Evolutionary conservation across 2,113 vertebrate genomes (phyloP).

Genomic region (Toxostoma redivivum): DNA sequence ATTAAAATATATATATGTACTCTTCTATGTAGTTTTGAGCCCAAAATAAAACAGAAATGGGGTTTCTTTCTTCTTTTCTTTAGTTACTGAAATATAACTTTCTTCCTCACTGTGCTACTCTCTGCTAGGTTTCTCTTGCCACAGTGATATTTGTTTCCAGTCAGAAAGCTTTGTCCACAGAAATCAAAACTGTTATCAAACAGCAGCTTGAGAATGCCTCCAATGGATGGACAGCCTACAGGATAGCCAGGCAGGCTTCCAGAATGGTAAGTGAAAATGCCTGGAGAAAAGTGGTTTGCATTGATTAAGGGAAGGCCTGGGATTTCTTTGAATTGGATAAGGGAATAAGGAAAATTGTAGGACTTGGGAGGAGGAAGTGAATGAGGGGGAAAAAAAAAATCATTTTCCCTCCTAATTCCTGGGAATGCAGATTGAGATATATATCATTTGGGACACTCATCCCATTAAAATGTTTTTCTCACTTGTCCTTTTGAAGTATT

Average conservation of each 20-base stretch:
- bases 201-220: slow-evolving; percentile 92
- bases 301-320: not conserved
- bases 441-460: not conserved
- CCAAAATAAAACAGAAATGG: not conserved
- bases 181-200: slow-evolving; percentile 91
- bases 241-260: slow-evolving; percentile 95
- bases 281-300: not conserved
- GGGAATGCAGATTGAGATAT: not conserved
- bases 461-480: not conserved
- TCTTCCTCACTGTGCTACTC: not conserved
- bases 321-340: not conserved
- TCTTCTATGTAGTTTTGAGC: not conserved
- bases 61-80: not conserved
- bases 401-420: not conserved
- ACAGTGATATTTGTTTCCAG: slow-evolving; percentile 98
- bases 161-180: slow-evolving; percentile 89
- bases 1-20: not conserved
- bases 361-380: not conserved
- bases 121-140: slow-evolving; percentile 88
- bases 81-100: not conserved
- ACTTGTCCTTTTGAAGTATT: not conserved
- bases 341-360: not conserved
- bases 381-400: not conserved
- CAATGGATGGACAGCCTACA: slow-evolving; percentile 96
- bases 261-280: slow-evolving; percentile 81